A percentile compares a stretch with the other conserved stretches of the same genome.
These are phyloP conservation scores for Agriopis leucophaearia DNA, from an alignment of 2,888 invertebrate genomes.

Conservation along the genomic window DNA sequence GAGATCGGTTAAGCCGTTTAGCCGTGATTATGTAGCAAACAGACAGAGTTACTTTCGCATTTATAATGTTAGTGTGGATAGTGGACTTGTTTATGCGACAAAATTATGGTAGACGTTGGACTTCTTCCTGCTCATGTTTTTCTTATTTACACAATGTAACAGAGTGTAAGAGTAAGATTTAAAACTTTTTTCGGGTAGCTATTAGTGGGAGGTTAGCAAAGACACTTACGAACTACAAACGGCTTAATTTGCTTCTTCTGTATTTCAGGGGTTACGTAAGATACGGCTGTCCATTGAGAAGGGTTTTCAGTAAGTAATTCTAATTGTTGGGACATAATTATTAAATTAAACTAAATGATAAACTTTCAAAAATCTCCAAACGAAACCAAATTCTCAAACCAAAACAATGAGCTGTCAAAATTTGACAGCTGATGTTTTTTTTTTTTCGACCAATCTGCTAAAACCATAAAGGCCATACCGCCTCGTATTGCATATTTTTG, in stretches of 20 bases:
- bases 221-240: constrained; percentile 73
- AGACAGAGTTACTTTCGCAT: no score
- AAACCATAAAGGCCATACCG: no score
- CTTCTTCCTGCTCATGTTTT: not conserved
- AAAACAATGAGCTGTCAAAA: constrained; percentile 19
- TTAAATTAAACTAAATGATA: constrained; percentile 30
- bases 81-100: no score
- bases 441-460: not conserved
- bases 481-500: no score
- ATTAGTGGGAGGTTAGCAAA: not conserved
- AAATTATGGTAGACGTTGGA: not conserved
- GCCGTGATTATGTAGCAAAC: no score
- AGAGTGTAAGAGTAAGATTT: not conserved
- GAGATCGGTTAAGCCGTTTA: no score
- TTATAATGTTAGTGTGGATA: no score
- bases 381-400: constrained; percentile 5
- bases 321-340: constrained; percentile 74
- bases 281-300: constrained; percentile 71
- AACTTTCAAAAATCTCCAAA: constrained; percentile 18
- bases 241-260: constrained; percentile 81
- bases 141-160: no score
- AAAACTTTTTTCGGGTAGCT: not conserved
- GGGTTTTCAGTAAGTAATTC: constrained; percentile 76
- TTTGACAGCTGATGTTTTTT: not conserved
- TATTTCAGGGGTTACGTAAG: constrained; percentile 73